Percentiles rank a stretch among this genome's conserved stretches.
Evolutionary conservation across 2,888 invertebrate genomes (phyloP).

Genomic region (Drosophila colorata): DNA sequence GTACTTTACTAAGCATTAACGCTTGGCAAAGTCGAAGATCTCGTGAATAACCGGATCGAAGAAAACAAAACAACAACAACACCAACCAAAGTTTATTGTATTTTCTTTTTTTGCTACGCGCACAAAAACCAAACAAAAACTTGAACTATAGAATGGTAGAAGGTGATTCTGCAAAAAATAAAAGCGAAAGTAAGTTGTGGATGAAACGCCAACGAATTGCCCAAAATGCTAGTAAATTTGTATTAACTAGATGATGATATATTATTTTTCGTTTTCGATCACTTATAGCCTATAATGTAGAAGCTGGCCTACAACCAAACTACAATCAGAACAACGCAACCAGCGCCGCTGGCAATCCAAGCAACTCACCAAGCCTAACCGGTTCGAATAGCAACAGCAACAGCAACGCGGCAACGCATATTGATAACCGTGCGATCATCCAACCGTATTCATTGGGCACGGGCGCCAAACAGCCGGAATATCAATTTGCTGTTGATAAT

Average conservation of each 20-base stretch:
- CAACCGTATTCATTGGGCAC: slow-evolving; percentile 83
- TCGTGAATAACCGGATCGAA: slow-evolving; percentile 27
- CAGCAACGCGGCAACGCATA: slow-evolving; percentile 49
- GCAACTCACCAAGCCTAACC: slow-evolving; percentile 49
- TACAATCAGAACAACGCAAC: slow-evolving; percentile 88
- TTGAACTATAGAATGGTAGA: slow-evolving; percentile 95
- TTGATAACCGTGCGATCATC: slow-evolving; percentile 83
- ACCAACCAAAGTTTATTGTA: slow-evolving; percentile 31
- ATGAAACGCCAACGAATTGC: too few relatives aligned
- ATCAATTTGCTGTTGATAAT: slow-evolving; percentile 81
- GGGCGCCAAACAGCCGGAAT: slow-evolving; percentile 79
- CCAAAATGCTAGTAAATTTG: too few relatives aligned
- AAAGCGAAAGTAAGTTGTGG: slow-evolving; percentile 89
- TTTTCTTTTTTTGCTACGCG: slow-evolving; percentile 75
- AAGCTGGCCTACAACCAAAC: slow-evolving; percentile 92
- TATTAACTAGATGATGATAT: too few relatives aligned
- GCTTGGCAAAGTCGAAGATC: slow-evolving; percentile 34
- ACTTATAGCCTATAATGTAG: slow-evolving; percentile 97
- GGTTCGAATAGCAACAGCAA: slow-evolving; percentile 41
- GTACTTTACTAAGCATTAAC: slow-evolving; percentile 55
- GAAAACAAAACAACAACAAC: neutral
- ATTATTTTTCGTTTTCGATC: too few relatives aligned
- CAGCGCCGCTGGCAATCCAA: slow-evolving; percentile 77
- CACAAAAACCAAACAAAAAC: slow-evolving; percentile 83
- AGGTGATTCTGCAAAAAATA: slow-evolving; percentile 93